A percentile compares a stretch with the other conserved stretches of the same genome.
These are phyloP conservation scores for Amorpha juglandis DNA, from an alignment of 2,888 invertebrate species.

Conservation along the genomic window DNA sequence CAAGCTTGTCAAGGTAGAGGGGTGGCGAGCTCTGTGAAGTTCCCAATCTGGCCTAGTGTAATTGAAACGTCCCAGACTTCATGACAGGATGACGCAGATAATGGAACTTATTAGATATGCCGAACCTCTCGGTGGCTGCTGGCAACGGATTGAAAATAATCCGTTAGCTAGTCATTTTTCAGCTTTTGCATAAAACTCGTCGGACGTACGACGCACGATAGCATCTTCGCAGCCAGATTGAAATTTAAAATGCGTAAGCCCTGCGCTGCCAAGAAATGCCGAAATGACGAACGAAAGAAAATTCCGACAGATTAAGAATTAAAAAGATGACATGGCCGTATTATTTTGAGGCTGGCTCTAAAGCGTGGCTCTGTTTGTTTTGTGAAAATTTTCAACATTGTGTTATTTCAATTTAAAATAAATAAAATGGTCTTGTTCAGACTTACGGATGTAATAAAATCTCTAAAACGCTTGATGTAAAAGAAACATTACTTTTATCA, in stretches of 20 bases:
- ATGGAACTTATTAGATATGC: constrained; percentile 74
- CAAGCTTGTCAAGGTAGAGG: not conserved
- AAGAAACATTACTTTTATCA: too few relatives aligned
- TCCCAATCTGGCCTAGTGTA: constrained; percentile 55
- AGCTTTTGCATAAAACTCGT: constrained; percentile 55
- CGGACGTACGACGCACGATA: constrained; percentile 55
- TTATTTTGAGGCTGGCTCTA: constrained; percentile 22
- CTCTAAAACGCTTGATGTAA: too few relatives aligned
- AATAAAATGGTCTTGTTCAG: not conserved
- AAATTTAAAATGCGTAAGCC: constrained; percentile 63
- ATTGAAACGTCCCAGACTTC: constrained; percentile 68
- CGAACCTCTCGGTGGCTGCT: constrained; percentile 60
- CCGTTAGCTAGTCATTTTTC: constrained; percentile 68
- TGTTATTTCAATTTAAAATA: not conserved
- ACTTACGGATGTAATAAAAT: not conserved
- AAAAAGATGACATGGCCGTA: constrained; percentile 37
- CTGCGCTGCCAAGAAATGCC: constrained; percentile 35
- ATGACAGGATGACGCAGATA: constrained; percentile 64
- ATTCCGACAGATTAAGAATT: constrained; percentile 47
- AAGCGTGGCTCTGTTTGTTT: constrained; percentile 14
- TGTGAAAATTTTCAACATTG: not conserved
- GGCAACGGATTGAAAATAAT: constrained; percentile 72
- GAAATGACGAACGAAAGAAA: constrained; percentile 52
- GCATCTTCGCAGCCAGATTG: constrained; percentile 60
- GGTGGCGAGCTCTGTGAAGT: constrained; percentile 41